These are phyloP conservation scores for Pararge aegeria DNA, from an alignment of 1,140 invertebrate species.

Conservation along the genomic window DNA sequence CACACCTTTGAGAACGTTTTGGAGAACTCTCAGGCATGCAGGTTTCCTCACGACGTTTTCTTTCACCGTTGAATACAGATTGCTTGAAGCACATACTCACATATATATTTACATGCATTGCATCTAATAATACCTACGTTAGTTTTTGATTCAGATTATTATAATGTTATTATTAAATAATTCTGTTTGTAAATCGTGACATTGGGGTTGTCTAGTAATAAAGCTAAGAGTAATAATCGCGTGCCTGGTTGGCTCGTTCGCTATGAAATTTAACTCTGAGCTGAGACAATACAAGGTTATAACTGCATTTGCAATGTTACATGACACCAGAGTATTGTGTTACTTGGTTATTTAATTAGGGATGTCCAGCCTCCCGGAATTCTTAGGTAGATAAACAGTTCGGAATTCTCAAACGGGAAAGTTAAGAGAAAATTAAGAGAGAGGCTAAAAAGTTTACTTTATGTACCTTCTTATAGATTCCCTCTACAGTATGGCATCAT, in stretches of 20 bases:
- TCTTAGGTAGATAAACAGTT: background rate
- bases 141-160: too few relatives aligned
- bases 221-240: conserved; percentile 18
- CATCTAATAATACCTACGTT: too few relatives aligned
- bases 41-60: too few relatives aligned
- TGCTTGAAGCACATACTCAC: too few relatives aligned
- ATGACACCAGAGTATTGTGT: conserved; percentile 10
- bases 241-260: conserved; percentile 15
- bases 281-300: conserved; percentile 28
- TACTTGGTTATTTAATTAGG: background rate
- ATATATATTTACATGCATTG: too few relatives aligned
- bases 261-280: conserved; percentile 19
- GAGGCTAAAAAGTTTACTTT: too few relatives aligned
- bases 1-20: too few relatives aligned
- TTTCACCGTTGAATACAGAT: too few relatives aligned
- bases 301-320: conserved; percentile 25
- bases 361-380: background rate
- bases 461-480: too few relatives aligned
- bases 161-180: background rate
- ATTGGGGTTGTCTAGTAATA: conserved; percentile 17
- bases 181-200: background rate
- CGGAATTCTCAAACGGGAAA: too few relatives aligned
- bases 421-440: background rate
- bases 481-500: too few relatives aligned
- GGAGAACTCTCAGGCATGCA: too few relatives aligned